Base-by-base conservation (phyloP, 2,113 vertebrate species). In the Tylochromis polylepis region DNA sequence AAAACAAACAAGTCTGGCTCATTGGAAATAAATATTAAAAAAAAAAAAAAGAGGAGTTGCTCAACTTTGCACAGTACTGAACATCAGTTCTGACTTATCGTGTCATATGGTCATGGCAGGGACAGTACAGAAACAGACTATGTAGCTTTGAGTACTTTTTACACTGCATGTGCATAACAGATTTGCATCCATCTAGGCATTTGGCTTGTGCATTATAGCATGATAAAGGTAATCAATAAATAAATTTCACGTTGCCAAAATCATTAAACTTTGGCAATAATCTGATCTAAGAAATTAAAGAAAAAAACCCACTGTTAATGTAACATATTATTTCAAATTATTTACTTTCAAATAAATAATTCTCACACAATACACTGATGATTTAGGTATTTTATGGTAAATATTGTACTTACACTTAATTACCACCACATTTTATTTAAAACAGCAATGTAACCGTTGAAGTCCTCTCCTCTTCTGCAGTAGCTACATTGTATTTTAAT, bases 1-100 rank as follows among this genome's bases (percentile, higher is more conserved):
- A 51, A 49, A 75, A 46, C 15, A 75, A 29, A 27, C 43, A 75
- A 75, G 24, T 51, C 9, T 75, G 43, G 43, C 16, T 51, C 24
- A 11, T 31, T 3, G 1, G 70, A 51, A 75, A 27, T 5, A 51
- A 51, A 51, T 60, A 18, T 4, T 0, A 0, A 5, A 29, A 15
- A 53, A 53, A 53, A 53, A 20, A 8, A 67, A 43, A 43, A 1
- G 15, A 49, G 41, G 24, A 15, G 67, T 29, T 46, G 24, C 24
- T 12, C 27, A 49, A 75, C 11, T 75, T 2, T 72, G 67, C 41
- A 75, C 67, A 29, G 8, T 11, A 29, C 41, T 49, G 22, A 29
- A 46, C 9, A 75, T 75, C 2, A 11, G 38, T 46, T 29, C 24
- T 51, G 10, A 49, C 70, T 75, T 18, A 11, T 20, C 4, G 2